phyloP scores from a whole-genome alignment of 2,797 vertebrate species.

The Monodelphis domestica region DNA sequence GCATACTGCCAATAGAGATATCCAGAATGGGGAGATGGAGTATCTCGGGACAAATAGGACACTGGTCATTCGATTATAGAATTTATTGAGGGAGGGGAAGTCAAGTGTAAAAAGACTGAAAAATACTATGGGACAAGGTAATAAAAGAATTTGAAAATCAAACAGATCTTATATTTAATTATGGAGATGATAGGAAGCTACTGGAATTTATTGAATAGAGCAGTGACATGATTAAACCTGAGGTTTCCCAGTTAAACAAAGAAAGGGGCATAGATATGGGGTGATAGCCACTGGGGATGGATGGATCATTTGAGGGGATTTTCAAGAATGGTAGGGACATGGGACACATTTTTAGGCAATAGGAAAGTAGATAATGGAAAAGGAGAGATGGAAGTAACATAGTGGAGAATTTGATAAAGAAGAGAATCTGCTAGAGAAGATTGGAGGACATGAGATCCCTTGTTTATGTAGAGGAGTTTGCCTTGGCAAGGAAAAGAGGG shows the following conservation, averaged over 20 bases:
- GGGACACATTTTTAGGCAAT: too few relatives aligned
- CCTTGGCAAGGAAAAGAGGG: not conserved
- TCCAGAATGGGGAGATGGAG: not conserved
- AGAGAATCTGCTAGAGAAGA: not conserved
- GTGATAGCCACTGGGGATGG: not conserved
- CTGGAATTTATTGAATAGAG: not conserved
- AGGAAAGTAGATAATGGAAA: not conserved
- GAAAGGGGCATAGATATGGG: not conserved
- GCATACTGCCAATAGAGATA: not conserved
- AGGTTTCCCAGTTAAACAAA: not conserved
- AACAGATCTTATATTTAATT: not conserved
- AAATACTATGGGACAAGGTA: not conserved
- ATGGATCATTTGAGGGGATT: not conserved
- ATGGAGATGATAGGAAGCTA: not conserved
- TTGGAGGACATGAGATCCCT: not conserved
- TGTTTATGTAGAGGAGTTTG: not conserved
- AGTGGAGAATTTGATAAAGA: not conserved
- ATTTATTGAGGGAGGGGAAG: not conserved
- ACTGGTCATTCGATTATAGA: not conserved
- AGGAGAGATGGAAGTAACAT: not conserved
- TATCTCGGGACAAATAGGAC: not conserved
- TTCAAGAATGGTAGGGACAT: too few relatives aligned
- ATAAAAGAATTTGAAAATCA: not conserved
- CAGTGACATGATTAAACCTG: not conserved
- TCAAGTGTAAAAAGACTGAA: not conserved